phyloP scores from a whole-genome alignment of 2,113 vertebrate species.

The Hippopotamus amphibius region DNA sequence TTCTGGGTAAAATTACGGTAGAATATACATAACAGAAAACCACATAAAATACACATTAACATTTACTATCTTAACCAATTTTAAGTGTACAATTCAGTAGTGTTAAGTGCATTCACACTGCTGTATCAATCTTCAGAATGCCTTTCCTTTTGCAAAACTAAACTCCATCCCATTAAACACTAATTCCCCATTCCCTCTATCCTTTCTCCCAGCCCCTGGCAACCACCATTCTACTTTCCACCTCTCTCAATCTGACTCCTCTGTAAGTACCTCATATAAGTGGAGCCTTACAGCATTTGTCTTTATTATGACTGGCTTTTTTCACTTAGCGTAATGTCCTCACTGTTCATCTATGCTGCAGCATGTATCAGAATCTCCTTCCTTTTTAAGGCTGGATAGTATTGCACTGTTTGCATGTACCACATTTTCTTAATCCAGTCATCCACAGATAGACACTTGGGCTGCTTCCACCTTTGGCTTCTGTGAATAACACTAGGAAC shows the following conservation, averaged over 20 bases:
- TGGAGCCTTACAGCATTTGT: rapidly evolving
- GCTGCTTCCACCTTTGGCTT: not conserved
- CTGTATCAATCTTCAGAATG: not conserved
- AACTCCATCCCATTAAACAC: not conserved
- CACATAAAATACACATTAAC: not conserved
- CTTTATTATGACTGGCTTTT: not conserved
- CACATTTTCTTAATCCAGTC: not conserved
- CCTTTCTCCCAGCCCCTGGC: not conserved
- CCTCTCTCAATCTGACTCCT: not conserved
- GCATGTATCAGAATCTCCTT: too few relatives aligned
- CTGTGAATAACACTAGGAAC: not conserved
- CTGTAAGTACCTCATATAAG: not conserved
- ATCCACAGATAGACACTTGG: not conserved
- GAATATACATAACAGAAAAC: not conserved
- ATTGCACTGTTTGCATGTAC: rapidly evolving
- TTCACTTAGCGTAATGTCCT: not conserved
- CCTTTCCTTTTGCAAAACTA: not conserved
- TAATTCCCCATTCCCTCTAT: not conserved
- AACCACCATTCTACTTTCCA: not conserved
- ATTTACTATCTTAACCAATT: not conserved
- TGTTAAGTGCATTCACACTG: not conserved
- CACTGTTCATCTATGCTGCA: not conserved
- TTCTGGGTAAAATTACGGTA: not conserved
- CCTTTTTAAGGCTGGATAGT: not conserved
- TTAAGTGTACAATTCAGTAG: rapidly evolving